A percentile compares a stretch with the other conserved stretches of the same genome.
Conservation (phyloP, 2,113 vertebrate species). For the Coturnix japonica region DNA sequence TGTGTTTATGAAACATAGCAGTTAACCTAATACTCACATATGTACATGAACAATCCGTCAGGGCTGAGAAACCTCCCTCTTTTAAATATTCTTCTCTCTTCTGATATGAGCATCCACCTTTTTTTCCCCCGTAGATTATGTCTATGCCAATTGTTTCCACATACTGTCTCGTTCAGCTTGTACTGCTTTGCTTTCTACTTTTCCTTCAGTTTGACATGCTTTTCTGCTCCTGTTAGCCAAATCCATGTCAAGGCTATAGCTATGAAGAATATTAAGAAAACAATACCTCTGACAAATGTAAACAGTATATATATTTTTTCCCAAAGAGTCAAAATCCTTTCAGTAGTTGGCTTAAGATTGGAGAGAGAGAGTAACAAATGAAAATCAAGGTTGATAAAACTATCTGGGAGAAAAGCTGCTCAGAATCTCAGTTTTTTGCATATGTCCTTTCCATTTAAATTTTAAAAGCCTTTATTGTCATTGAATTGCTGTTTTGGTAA, state of each 20-base stretch:
- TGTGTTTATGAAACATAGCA: background rate
- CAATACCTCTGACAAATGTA: background rate
- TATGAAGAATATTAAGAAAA: background rate
- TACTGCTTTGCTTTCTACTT: background rate
- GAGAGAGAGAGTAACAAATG: background rate
- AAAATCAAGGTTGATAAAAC: background rate
- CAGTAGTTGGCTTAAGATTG: background rate
- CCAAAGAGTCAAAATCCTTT: background rate
- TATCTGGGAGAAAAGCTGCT: background rate
- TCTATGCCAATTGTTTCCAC: background rate
- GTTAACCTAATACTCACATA: background rate
- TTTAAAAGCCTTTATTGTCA: background rate
- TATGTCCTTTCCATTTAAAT: background rate
- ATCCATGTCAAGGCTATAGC: background rate
- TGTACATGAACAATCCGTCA: background rate
- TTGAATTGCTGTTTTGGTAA: background rate
- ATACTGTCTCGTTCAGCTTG: background rate
- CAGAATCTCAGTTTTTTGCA: background rate
- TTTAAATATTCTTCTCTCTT: background rate
- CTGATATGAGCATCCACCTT: background rate
- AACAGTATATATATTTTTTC: background rate
- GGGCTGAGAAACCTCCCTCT: background rate
- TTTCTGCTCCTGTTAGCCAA: background rate
- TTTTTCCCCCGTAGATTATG: background rate
- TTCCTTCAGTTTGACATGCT: background rate